Conservation (phyloP, 2,888 invertebrate genomes). For the Malachius bipustulatus region DNA sequence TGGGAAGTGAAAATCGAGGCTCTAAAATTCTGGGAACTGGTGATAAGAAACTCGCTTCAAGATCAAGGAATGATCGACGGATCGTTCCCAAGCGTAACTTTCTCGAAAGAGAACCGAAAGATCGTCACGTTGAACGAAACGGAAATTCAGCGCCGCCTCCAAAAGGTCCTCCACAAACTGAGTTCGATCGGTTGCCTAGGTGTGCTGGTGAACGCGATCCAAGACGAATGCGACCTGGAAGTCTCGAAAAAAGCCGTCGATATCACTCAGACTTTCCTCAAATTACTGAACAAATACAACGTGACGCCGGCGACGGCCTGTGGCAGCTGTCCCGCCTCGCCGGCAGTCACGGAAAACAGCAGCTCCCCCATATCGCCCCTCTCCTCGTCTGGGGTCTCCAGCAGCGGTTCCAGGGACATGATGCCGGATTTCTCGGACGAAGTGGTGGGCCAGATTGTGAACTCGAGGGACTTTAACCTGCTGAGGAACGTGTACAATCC, state of each 20-base stretch:
- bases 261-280: slow-evolving; percentile 42
- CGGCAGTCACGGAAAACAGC: slow-evolving; percentile 11
- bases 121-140: slow-evolving; percentile 58
- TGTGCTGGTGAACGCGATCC: slow-evolving; percentile 51
- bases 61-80: slow-evolving; percentile 80
- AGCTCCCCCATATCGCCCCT: slow-evolving; percentile 7
- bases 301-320: slow-evolving; percentile 32
- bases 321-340: slow-evolving; percentile 17
- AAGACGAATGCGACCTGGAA: slow-evolving; percentile 59
- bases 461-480: slow-evolving; percentile 49
- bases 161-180: slow-evolving; percentile 55
- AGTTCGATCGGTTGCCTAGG: slow-evolving; percentile 57
- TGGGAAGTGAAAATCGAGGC: slow-evolving; percentile 72
- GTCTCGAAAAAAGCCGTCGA: slow-evolving; percentile 51
- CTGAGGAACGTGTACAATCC: slow-evolving; percentile 47
- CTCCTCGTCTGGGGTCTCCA: slow-evolving; percentile 8
- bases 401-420: slow-evolving; percentile 10
- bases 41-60: slow-evolving; percentile 50
- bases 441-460: slow-evolving; percentile 54
- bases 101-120: slow-evolving; percentile 65
- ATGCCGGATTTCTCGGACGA: slow-evolving; percentile 34
- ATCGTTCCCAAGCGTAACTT: slow-evolving; percentile 64
- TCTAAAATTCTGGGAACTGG: slow-evolving; percentile 58
- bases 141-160: slow-evolving; percentile 52
- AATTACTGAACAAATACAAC: slow-evolving; percentile 46